Evolutionary conservation across 2,113 vertebrate genomes (phyloP), one percentile per base, ranked within the genome.

Genomic region (Uria aalge): DNA sequence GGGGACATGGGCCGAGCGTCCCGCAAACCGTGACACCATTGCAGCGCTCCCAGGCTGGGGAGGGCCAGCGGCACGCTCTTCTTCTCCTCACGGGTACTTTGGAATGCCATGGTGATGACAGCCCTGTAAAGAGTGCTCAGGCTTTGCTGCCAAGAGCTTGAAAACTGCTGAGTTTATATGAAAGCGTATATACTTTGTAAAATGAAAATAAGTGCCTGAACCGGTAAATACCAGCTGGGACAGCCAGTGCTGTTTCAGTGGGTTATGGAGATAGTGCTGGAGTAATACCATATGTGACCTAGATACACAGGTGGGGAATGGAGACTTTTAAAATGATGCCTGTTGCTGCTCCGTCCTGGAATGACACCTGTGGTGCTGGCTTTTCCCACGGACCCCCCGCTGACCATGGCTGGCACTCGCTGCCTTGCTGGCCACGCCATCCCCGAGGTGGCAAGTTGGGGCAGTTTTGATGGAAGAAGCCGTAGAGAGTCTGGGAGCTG

Each of bases 191-290:
- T 10, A 6, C 36, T 45, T 15, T 26, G 41, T 38, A 10, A 30
- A 57, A 36, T 19, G 59, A 45, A 23, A 47, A 22, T 4, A 5
- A 7, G 26, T 38, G 40, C 13, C 66, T 15, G 47, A 34, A 5
- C 10, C 38, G 1, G 1, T 5, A 26, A 36, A 22, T 19, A 29
- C 48, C 23, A 34, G 20, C 72, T 21, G 57, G 79, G 88, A 18
- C 6, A 23, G 41, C 0, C 2, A 27, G 47, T 0, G 16, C 48
- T 1, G 3, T 23, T 27, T 6, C 23, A 0, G 66, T 1, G 81
- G 20, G 47, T 5, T 32, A 1, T 4, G 7, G 6, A 26, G 55
- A 4, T 4, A 4, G 40, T 23, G 80, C 55, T 26, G 73, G 45
- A 15, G 52, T 2, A 5, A 30, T 15, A 8, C 84, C 9, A 0